phyloP scores from a whole-genome alignment of 2,113 vertebrate species.

The Accipiter virgatus region DNA sequence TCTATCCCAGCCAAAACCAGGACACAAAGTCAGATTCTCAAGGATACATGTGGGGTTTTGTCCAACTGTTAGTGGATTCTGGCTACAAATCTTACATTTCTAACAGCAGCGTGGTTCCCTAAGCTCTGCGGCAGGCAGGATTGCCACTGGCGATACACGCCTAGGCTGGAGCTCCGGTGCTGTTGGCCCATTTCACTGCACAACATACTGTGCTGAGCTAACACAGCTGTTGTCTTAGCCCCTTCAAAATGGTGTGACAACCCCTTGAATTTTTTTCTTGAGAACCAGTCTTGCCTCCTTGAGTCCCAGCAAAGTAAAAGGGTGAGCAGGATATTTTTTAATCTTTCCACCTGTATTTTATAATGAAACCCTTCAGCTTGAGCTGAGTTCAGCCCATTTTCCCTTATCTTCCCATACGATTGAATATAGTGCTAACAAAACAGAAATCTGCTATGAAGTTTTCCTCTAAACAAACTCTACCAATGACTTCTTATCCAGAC shows the following conservation, averaged over 20 bases:
- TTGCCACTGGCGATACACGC: neutral
- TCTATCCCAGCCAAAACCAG: too few species aligned
- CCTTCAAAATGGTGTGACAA: neutral
- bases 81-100: neutral
- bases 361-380: neutral
- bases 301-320: neutral
- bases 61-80: neutral
- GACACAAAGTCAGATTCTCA: neutral
- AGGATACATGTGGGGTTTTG: accelerated
- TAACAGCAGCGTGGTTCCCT: neutral
- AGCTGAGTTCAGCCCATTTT: neutral
- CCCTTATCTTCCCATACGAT: neutral
- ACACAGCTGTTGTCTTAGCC: neutral
- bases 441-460: neutral
- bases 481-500: neutral
- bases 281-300: neutral
- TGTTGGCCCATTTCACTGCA: neutral
- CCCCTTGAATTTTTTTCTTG: neutral
- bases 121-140: neutral
- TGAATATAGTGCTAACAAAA: neutral
- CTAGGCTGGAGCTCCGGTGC: neutral
- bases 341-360: neutral
- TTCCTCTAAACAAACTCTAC: conserved; percentile 5
- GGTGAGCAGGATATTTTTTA: neutral
- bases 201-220: neutral